phyloP scores from a whole-genome alignment of 2,113 vertebrate species.

The Dipodomys spectabilis region DNA sequence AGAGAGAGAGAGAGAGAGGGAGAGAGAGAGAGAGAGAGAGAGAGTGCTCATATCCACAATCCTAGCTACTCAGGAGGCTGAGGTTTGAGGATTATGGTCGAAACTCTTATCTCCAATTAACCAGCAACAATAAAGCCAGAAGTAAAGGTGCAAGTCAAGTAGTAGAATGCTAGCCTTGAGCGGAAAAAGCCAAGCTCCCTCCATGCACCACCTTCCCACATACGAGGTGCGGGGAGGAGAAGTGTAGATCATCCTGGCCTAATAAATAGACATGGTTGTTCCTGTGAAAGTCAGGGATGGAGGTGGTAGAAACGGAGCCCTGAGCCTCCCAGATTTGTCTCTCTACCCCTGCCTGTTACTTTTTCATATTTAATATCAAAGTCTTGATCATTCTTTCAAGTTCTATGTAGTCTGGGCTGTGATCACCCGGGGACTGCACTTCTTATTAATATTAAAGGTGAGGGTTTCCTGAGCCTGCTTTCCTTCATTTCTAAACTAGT shows the following conservation, averaged over 20 bases:
- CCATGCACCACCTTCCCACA: no score
- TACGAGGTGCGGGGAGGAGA: neutral
- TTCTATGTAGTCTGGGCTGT: constrained; percentile 73
- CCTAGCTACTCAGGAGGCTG: no score
- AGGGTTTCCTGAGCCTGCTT: constrained; percentile 65
- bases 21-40: no score
- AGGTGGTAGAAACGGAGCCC: constrained; percentile 13
- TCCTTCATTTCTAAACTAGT: constrained; percentile 55
- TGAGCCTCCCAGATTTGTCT: constrained; percentile 51
- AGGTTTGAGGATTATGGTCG: no score
- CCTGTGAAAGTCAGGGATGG: neutral
- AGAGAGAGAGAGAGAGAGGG: no score
- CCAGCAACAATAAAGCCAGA: no score
- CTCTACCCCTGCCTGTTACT: constrained; percentile 1
- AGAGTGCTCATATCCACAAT: no score
- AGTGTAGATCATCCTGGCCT: neutral
- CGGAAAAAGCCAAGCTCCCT: no score
- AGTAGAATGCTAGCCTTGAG: no score
- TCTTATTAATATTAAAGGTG: constrained; percentile 79
- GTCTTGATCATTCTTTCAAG: constrained; percentile 74
- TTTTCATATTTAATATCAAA: constrained; percentile 81
- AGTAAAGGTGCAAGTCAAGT: no score
- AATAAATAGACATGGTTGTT: neutral
- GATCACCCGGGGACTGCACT: constrained; percentile 63
- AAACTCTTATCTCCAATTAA: no score